Conservation (phyloP, 2,797 vertebrate species). For the Mionectes olivaceus region DNA sequence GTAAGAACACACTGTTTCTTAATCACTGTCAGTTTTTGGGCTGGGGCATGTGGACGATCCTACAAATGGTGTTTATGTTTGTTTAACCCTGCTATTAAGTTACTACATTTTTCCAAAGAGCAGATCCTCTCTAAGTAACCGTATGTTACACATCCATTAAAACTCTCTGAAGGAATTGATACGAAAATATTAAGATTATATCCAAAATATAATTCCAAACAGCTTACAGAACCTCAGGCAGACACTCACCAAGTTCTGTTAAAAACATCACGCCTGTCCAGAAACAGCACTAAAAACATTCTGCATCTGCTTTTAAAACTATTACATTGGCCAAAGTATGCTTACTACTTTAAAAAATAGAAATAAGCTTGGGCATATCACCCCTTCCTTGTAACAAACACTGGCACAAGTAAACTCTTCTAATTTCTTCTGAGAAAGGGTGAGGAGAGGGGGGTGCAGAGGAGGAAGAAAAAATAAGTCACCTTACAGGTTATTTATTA, state of each 20-base stretch:
- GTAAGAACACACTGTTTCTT: background rate
- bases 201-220: constrained; percentile 73
- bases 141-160: background rate
- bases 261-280: background rate
- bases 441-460: background rate
- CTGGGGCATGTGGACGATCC: accelerated
- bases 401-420: background rate
- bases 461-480: background rate
- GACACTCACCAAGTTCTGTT: constrained; percentile 2
- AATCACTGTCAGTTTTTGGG: background rate
- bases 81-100: background rate
- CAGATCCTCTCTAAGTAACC: background rate
- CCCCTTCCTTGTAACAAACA: background rate
- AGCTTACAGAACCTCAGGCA: constrained; percentile 27
- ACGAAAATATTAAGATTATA: constrained; percentile 63
- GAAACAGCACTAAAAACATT: background rate
- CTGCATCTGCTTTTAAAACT: background rate
- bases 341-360: background rate
- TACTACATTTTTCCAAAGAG: background rate
- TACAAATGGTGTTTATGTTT: background rate
- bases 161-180: background rate
- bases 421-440: background rate
- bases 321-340: background rate
- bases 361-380: background rate
- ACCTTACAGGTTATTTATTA: background rate